Conservation (phyloP, 2,113 vertebrate species). For the Merops nubicus region DNA sequence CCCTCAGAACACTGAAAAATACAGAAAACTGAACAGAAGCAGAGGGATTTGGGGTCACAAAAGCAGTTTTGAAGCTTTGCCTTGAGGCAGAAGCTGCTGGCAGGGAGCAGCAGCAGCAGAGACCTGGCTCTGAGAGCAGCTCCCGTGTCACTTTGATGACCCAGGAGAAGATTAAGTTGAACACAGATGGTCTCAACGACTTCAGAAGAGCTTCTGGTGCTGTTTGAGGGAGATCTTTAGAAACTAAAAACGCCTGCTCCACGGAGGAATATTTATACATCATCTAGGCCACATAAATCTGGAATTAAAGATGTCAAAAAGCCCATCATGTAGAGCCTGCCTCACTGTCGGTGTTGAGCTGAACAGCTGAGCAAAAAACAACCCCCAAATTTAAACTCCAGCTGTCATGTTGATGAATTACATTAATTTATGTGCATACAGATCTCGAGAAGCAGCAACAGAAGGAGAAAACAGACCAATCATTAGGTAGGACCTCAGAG, state of each 20-base stretch:
- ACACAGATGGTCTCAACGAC: neutral
- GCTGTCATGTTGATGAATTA: slow-evolving; percentile 19
- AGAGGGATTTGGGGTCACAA: neutral
- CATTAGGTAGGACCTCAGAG: neutral
- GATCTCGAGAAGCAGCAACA: neutral
- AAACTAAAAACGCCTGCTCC: neutral
- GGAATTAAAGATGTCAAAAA: neutral
- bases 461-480: neutral
- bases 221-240: neutral
- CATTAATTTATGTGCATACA: slow-evolving; percentile 24
- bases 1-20: too few species aligned
- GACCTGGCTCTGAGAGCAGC: neutral
- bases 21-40: neutral
- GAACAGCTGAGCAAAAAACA: slow-evolving; percentile 4
- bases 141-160: neutral
- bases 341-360: neutral
- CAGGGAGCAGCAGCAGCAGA: neutral
- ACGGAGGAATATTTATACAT: neutral
- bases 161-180: neutral
- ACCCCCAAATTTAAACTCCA: neutral
- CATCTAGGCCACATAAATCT: neutral
- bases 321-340: neutral
- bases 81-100: neutral
- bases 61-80: neutral
- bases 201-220: neutral